Evolutionary conservation across 2,113 vertebrate genomes (phyloP), one percentile per base, ranked within the genome.

Genomic region (Leucopsar rothschildi): DNA sequence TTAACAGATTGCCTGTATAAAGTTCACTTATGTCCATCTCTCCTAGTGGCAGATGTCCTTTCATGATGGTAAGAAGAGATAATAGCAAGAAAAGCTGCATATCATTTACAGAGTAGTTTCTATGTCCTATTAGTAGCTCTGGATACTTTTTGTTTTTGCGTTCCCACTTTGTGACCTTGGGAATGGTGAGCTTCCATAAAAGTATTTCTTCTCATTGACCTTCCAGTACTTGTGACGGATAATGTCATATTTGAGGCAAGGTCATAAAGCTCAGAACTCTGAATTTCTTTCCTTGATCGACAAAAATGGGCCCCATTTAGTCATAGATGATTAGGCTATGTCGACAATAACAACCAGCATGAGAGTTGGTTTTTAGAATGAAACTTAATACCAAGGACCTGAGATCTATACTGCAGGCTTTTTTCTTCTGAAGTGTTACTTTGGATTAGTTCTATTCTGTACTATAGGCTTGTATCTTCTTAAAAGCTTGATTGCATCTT

Each of bases 1-100:
- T 70, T 90, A 96, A 94, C 78, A 93, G 88, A 75, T 88, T 90
- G 52, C 35, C 52, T 82, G 52, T 68, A 15, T 45, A 45, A 81
- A 8, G 15, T 66, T 89, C 8, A 2, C 2, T 20, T 44, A 10
- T 44, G 79, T 57, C 66, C 75, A 31, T 64, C 56, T 95, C 50
- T 76, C 21, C 33, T 80, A 53, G 35, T 21, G 44, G 60, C 86
- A 61, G 29, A 5, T 78, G 53, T 63, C 56, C 78, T 79, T 76
- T 40, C 63, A 20, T 45, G 28, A 37, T 84, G 17, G 64, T n/a
- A 82, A 86, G 33, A 72, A 25, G 60, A 86, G 12, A 20, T 29
- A 65, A 35, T 14, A 49, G 29, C 23, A 93, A 90, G 61, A 85
- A 63, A 75, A 78, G 17, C 27, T 61, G n/a, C 2, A 3, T 59